Conservation (phyloP, 2,888 invertebrate genomes). For the Apamea epomidion region DNA sequence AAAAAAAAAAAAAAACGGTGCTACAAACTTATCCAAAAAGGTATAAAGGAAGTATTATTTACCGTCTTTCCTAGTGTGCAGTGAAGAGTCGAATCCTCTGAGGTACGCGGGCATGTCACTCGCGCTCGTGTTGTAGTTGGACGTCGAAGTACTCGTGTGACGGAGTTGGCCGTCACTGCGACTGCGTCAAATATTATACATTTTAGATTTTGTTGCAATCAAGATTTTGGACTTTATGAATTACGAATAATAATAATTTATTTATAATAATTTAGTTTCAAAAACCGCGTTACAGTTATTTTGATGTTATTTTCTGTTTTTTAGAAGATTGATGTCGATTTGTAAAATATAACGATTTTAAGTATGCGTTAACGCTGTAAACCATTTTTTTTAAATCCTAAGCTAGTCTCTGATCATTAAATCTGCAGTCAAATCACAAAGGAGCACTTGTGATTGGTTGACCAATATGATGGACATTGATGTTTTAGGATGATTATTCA, state of each 20-base stretch:
- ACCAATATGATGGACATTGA: neutral
- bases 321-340: neutral
- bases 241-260: no score
- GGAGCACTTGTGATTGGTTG: neutral
- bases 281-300: no score
- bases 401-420: neutral
- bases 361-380: no score
- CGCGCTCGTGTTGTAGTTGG: constrained; percentile 95
- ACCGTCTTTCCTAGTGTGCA: constrained; percentile 90
- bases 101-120: constrained; percentile 94
- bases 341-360: neutral
- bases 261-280: no score
- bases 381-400: neutral
- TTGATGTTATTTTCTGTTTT: no score
- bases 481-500: neutral
- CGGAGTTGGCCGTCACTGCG: constrained; percentile 95
- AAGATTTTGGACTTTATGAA: neutral
- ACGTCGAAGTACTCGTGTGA: constrained; percentile 96
- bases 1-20: no score
- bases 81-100: constrained; percentile 91
- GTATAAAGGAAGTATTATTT: constrained; percentile 40
- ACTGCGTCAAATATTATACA: constrained; percentile 63
- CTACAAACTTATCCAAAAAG: neutral
- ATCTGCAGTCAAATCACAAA: neutral
- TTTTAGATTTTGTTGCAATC: neutral